Conservation (phyloP, 2,888 invertebrate species). For the Folsomia manolachei region DNA sequence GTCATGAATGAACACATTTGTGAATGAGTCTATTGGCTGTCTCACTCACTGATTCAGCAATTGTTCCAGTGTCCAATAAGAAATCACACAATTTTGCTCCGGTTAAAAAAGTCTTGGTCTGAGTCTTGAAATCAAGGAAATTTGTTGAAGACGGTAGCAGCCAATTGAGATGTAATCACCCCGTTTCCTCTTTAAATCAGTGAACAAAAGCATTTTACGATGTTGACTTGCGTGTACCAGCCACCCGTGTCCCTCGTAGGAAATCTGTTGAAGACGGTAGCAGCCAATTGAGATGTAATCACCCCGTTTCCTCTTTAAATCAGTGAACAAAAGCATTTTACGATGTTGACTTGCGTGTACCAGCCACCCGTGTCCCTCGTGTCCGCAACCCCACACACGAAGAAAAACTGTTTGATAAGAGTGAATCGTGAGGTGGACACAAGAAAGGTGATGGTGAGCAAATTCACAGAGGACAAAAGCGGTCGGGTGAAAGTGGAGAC, state of each 20-base stretch:
- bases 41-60: too few species aligned
- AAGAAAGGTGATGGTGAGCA: slow-evolving; percentile 49
- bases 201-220: slow-evolving; percentile 50
- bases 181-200: not conserved
- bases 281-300: not conserved
- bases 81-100: too few species aligned
- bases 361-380: slow-evolving; percentile 67
- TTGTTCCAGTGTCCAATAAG: too few species aligned
- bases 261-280: not conserved
- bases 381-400: slow-evolving; percentile 54
- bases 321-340: slow-evolving; percentile 5
- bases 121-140: too few species aligned
- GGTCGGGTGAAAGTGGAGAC: slow-evolving; percentile 48
- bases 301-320: slow-evolving; percentile 1
- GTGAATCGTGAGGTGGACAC: slow-evolving; percentile 45
- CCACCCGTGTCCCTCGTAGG: slow-evolving; percentile 66
- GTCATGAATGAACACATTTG: too few species aligned
- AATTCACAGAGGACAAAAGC: slow-evolving; percentile 42
- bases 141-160: not conserved
- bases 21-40: too few species aligned
- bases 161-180: not conserved
- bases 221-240: slow-evolving; percentile 69
- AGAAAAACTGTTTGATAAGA: slow-evolving; percentile 44
- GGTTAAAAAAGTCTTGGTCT: too few species aligned
- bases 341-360: slow-evolving; percentile 67